Base-by-base conservation (phyloP, 2,113 vertebrate species). In the Romanogobio albipinnatus region DNA sequence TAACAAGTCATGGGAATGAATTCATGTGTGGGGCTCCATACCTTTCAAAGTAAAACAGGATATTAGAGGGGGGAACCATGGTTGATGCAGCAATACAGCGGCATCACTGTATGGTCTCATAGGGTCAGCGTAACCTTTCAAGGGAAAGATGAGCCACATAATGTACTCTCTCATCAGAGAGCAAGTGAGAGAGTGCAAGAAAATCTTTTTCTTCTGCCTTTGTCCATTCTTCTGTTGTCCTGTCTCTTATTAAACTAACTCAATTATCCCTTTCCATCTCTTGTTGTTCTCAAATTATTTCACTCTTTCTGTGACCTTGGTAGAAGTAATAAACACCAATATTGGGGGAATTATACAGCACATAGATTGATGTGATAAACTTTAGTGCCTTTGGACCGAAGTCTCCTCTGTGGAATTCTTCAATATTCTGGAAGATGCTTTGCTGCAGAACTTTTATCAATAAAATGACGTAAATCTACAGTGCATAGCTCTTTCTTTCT, bases 331-430 rank as follows among this genome's bases (percentile, higher is more conserved):
- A 66, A 81, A 68, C 78, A 71, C 45, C 68, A 77, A 64, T 83
- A 84, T 43, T 9, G 59, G 22, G 49, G 29, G 33, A 76, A 80
- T 68, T 77, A 84, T 56, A 83, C 58, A 45, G 68, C 9, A 51
- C 51, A 68, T 53, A 86, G 85, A 86, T 73, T 66, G 75, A 73
- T 51, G 74, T 51, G 66, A 84, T 64, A 80, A 84, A 78, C 53
- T 64, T 80, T 17, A 80, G 76, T 76, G 59, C 76, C n/a, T 73
- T 74, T 29, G 70, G 53, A 49, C 24, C 47, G 4, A 49, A 64
- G 13, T 26, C 36, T 62, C 24, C 36, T 62, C 36, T 14, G 5
- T 14, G 45, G 24, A 76, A 76, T 76, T 19, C 1, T 76, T n/a
- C 1, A 15, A 76, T 33, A 19, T 0, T 9, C 29, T 68, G 64